phyloP scores from a whole-genome alignment of 2,888 invertebrate species.

The Tanytarsus gracilentus region DNA sequence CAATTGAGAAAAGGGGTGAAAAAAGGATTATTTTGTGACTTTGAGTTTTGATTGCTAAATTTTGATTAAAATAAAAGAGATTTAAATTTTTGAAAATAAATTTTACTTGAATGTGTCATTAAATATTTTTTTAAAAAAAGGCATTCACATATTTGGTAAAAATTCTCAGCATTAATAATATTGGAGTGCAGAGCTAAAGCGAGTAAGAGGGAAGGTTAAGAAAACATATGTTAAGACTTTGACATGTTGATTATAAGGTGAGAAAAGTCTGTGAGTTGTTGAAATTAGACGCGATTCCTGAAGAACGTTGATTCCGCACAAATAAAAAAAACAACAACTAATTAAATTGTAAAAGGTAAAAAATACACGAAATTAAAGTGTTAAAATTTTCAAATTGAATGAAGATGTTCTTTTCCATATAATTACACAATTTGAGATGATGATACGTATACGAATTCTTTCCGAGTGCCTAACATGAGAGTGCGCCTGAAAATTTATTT shows the following conservation, averaged over 20 bases:
- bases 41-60: too few relatives aligned
- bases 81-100: too few relatives aligned
- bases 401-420: conserved; percentile 1
- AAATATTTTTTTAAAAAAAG: too few relatives aligned
- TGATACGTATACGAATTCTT: neutral
- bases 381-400: conserved; percentile 18
- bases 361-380: conserved; percentile 21
- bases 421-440: neutral
- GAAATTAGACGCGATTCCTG: neutral
- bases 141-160: too few relatives aligned
- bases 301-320: neutral
- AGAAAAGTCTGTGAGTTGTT: conserved; percentile 3
- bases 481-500: too few relatives aligned
- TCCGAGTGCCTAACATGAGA: too few relatives aligned
- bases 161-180: too few relatives aligned
- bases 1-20: too few relatives aligned
- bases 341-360: conserved; percentile 21
- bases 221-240: conserved; percentile 11
- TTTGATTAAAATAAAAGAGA: too few relatives aligned
- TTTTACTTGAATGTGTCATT: too few relatives aligned
- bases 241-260: conserved; percentile 11
- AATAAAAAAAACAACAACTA: conserved; percentile 23
- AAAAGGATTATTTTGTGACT: too few relatives aligned
- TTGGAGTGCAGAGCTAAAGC: too few relatives aligned
- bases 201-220: neutral